These are phyloP conservation scores for Litocranius walleri DNA, from an alignment of 2,113 vertebrate species.

Conservation along the genomic window DNA sequence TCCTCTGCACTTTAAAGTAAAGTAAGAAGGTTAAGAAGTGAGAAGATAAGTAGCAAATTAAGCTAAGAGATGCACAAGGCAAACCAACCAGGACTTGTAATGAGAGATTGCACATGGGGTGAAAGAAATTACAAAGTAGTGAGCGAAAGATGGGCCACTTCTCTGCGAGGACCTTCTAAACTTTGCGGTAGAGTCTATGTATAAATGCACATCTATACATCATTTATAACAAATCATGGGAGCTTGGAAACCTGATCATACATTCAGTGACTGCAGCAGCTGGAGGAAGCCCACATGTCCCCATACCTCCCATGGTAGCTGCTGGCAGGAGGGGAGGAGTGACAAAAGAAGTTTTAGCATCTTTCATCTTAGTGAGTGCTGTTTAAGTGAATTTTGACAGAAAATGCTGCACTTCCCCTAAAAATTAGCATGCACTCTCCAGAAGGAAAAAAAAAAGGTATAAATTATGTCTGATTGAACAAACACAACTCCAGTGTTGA, in stretches of 20 bases:
- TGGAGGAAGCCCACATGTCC: constrained; percentile 53
- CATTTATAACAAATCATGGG: constrained; percentile 53
- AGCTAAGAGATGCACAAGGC: not conserved
- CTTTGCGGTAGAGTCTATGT: not conserved
- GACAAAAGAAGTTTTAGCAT: constrained; percentile 5
- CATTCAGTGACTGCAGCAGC: constrained; percentile 35
- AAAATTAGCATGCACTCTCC: constrained; percentile 78
- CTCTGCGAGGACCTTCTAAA: not conserved
- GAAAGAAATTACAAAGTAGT: not conserved
- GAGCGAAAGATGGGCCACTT: rapidly evolving
- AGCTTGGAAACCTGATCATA: constrained; percentile 56
- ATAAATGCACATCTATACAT: constrained; percentile 39
- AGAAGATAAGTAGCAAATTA: not conserved
- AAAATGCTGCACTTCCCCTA: constrained; percentile 54
- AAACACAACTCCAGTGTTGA: constrained; percentile 94
- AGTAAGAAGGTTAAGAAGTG: not conserved
- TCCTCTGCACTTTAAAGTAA: not conserved
- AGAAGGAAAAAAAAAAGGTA: constrained; percentile 83
- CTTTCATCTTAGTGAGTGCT: constrained; percentile 37
- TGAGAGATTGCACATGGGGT: not conserved
- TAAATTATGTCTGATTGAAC: constrained; percentile 96
- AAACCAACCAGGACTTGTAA: not conserved
- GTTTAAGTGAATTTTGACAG: constrained; percentile 56
- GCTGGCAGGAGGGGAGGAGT: not conserved
- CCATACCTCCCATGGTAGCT: not conserved